Conservation (phyloP, 2,113 vertebrate genomes). For the Platysternon megacephalum region DNA sequence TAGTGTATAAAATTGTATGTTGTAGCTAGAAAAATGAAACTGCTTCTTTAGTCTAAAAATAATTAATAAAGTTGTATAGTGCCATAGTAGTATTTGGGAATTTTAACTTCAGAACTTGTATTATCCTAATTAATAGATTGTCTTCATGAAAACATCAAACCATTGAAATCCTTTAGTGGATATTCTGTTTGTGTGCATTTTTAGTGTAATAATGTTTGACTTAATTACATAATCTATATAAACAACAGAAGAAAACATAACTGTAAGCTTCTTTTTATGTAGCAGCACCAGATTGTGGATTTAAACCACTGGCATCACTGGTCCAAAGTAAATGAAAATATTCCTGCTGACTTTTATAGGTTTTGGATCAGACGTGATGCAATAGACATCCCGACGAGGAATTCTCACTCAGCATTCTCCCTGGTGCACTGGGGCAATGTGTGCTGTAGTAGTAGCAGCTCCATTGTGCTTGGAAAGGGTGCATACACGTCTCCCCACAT, state of each 20-base stretch:
- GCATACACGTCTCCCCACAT: background rate
- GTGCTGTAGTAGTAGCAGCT: background rate
- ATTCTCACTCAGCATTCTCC: background rate
- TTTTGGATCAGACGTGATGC: background rate
- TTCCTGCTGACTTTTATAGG: background rate
- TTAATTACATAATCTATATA: background rate
- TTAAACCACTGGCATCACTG: background rate
- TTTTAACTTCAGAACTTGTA: background rate
- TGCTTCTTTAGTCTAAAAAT: too few species aligned
- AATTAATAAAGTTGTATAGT: background rate
- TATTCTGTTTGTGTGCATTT: background rate
- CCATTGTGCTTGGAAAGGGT: background rate
- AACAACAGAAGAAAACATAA: background rate
- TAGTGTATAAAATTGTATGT: rapidly evolving
- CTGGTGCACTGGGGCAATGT: background rate
- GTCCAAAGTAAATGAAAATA: background rate
- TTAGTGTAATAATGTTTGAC: background rate
- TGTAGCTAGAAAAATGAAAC: background rate
- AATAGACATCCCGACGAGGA: background rate
- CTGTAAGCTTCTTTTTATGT: background rate
- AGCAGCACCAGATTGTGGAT: background rate
- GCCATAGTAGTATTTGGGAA: background rate
- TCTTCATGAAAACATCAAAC: background rate
- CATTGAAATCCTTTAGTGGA: background rate
- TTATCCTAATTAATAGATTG: background rate